A percentile compares a stretch with the other conserved stretches of the same genome.
Conservation (phyloP, 2,113 vertebrate species). For the Hirundichthys speculiger region DNA sequence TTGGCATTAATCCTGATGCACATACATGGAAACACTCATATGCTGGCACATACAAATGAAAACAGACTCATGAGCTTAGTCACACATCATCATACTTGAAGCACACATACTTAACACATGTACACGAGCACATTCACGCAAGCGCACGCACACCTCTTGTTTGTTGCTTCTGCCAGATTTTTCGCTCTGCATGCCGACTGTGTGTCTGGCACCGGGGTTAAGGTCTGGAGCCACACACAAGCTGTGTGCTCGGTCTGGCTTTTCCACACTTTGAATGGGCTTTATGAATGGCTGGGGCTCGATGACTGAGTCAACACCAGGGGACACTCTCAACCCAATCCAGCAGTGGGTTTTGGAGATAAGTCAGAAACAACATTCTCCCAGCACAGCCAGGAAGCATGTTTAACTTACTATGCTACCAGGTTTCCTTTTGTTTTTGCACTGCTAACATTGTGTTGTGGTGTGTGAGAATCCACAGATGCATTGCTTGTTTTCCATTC, state of each 20-base stretch:
- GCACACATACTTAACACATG: conserved; percentile 27
- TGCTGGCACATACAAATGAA: conserved; percentile 49
- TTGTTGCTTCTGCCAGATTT: conserved; percentile 62
- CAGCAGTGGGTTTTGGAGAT: conserved; percentile 60
- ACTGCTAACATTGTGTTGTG: conserved; percentile 54
- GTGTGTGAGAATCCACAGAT: conserved; percentile 53
- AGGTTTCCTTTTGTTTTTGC: conserved; percentile 61
- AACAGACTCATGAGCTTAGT: conserved; percentile 28
- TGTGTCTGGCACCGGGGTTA: conserved; percentile 69
- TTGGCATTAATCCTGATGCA: conserved; percentile 55
- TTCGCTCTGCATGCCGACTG: conserved; percentile 65
- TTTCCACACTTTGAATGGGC: conserved; percentile 62
- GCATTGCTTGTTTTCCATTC: conserved; percentile 58
- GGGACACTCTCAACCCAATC: conserved; percentile 54
- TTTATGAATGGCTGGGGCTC: conserved; percentile 69
- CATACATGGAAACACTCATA: conserved; percentile 52
- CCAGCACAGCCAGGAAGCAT: conserved; percentile 51
- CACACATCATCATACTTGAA: conserved; percentile 20
- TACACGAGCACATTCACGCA: conserved; percentile 4
- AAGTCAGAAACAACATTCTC: conserved; percentile 64
- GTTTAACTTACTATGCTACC: conserved; percentile 54
- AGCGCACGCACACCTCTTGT: conserved; percentile 38
- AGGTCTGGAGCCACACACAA: conserved; percentile 68
- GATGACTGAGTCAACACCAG: conserved; percentile 67
- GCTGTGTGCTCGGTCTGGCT: conserved; percentile 64